phyloP scores from a whole-genome alignment of 2,113 vertebrate species.

The Perognathus longimembris region DNA sequence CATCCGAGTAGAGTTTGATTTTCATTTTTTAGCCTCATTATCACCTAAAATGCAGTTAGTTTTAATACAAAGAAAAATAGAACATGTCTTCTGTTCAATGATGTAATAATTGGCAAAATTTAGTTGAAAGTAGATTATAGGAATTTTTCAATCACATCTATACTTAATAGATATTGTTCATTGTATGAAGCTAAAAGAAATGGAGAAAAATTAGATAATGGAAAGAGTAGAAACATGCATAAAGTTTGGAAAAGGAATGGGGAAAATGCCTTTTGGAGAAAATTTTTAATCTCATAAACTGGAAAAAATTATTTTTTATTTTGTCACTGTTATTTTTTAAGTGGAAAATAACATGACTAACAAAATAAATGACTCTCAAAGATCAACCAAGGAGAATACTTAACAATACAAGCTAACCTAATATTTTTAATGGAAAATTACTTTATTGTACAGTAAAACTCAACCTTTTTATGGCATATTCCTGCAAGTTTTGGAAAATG shows the following conservation, averaged over 20 bases:
- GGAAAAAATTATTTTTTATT: not conserved
- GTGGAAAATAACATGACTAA: not conserved
- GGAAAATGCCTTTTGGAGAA: not conserved
- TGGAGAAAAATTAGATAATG: not conserved
- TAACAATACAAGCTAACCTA: not conserved
- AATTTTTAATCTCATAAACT: not conserved
- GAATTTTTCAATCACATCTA: not conserved
- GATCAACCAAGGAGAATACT: not conserved
- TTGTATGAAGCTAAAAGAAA: not conserved
- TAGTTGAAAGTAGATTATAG: not conserved
- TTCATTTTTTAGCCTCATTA: not conserved
- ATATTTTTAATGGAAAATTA: not conserved
- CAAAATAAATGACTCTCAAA: not conserved
- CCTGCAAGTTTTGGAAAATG: not conserved
- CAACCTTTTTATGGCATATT: not conserved
- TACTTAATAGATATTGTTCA: not conserved
- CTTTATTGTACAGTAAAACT: not conserved
- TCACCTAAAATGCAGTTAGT: not conserved
- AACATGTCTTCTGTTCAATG: not conserved
- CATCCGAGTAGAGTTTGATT: not conserved
- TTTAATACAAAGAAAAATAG: constrained; percentile 6
- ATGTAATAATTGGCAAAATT: not conserved
- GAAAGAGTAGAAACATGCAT: not conserved
- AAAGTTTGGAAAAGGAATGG: not conserved
- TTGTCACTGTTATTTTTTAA: not conserved